These are phyloP conservation scores for Haemorhous mexicanus DNA, from an alignment of 2,113 vertebrate genomes.

Conservation along the genomic window DNA sequence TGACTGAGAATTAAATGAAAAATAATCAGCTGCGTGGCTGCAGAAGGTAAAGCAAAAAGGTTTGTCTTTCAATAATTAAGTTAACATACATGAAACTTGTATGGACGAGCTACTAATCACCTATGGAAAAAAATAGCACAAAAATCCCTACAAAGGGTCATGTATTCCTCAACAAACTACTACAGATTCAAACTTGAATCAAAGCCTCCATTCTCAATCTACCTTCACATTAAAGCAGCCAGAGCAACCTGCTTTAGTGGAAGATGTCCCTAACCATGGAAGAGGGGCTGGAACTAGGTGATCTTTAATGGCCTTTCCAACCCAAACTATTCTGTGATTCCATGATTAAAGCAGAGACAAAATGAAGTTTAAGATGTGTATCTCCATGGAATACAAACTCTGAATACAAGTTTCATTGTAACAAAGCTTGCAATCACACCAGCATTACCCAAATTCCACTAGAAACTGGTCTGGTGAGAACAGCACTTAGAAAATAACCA, in stretches of 20 bases:
- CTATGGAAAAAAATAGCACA: not conserved
- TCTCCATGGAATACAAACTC: not conserved
- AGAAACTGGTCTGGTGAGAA: not conserved
- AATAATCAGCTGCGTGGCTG: not conserved
- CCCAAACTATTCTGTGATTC: not conserved
- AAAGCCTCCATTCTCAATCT: not conserved
- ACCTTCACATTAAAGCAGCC: not conserved
- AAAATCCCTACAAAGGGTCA: not conserved
- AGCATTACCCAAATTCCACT: not conserved
- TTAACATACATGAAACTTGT: not conserved
- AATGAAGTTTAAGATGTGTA: not conserved
- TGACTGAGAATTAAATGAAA: not conserved
- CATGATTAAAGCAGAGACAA: not conserved
- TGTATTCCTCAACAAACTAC: not conserved
- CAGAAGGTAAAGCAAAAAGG: not conserved
- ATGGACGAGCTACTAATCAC: not conserved
- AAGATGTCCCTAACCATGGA: not conserved
- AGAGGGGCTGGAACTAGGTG: not conserved
- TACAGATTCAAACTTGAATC: not conserved
- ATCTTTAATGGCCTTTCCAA: not conserved
- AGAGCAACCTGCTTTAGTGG: not conserved
- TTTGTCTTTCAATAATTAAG: not conserved
- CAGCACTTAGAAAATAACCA: not conserved
- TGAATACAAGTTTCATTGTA: not conserved
- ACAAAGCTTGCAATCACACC: not conserved